Conservation (phyloP, 2,797 vertebrate genomes). For the Dryobates pubescens region DNA sequence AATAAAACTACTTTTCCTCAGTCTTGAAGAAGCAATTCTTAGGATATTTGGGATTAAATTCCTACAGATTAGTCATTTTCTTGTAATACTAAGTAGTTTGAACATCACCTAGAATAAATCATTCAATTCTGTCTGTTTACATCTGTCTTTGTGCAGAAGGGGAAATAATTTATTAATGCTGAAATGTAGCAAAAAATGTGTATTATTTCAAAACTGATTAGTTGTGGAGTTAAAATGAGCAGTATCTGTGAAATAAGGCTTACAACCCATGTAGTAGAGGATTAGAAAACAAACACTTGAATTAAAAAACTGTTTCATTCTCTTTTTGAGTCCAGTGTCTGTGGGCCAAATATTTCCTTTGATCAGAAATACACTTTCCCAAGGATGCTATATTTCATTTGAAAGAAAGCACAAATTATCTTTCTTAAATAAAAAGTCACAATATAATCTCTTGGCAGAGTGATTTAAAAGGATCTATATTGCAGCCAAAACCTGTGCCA, state of each 20-base stretch:
- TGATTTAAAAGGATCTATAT: conserved; percentile 33
- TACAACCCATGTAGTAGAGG: neutral
- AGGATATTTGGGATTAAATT: neutral
- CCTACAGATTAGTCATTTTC: neutral
- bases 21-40: neutral
- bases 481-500: conserved; percentile 30
- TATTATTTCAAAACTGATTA: neutral
- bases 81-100: neutral
- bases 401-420: conserved; percentile 26
- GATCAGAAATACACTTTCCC: conserved; percentile 44
- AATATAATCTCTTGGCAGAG: conserved; percentile 20
- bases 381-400: conserved; percentile 44
- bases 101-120: neutral
- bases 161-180: neutral
- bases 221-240: neutral
- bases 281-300: neutral
- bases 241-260: neutral
- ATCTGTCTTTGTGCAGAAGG: neutral
- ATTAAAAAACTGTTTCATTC: conserved; percentile 13
- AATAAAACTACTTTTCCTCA: neutral
- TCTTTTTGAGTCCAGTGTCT: conserved; percentile 3
- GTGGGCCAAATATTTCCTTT: conserved; percentile 29
- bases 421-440: conserved; percentile 5
- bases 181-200: neutral
- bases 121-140: neutral